phyloP scores from a whole-genome alignment of 2,888 invertebrate species.

The Trachelus tabidus region DNA sequence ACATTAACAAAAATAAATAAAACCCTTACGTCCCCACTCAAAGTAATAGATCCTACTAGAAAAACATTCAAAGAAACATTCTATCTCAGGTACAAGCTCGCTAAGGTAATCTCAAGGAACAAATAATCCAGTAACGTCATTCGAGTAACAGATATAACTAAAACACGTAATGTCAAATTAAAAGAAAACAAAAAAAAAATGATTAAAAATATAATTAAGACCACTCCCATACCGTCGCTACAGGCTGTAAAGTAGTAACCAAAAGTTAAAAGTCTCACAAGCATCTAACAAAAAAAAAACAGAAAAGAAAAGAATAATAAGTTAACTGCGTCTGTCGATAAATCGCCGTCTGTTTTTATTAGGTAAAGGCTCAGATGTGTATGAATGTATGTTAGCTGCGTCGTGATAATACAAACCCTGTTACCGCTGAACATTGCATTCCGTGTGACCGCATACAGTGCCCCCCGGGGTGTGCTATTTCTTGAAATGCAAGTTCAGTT shows the following conservation, averaged over 20 bases:
- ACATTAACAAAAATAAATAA: not conserved
- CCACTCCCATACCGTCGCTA: not conserved
- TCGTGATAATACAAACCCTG: slow-evolving; percentile 64
- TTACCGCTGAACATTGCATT: slow-evolving; percentile 62
- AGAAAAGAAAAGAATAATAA: not conserved
- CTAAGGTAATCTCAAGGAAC: not conserved
- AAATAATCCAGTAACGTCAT: not conserved
- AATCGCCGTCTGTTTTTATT: not conserved
- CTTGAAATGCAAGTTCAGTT: slow-evolving; percentile 62
- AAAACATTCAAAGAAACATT: not conserved
- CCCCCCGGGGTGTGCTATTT: slow-evolving; percentile 40
- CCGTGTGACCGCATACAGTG: slow-evolving; percentile 49
- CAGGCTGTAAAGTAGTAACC: not conserved
- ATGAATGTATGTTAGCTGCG: slow-evolving; percentile 56
- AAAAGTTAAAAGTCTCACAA: not conserved
- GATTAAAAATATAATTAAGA: not conserved
- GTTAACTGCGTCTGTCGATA: slow-evolving; percentile 21
- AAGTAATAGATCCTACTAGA: not conserved
- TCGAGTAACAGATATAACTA: not conserved
- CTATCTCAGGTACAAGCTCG: not conserved
- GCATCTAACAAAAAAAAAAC: not conserved
- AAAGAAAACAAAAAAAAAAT: not conserved
- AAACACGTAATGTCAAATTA: not conserved
- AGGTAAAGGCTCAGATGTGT: slow-evolving; percentile 23
- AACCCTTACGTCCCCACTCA: not conserved